Percentiles rank a stretch among this genome's conserved stretches.
Evolutionary conservation across 2,888 invertebrate species (phyloP).

Genomic region (Ophonus ardosiacus): DNA sequence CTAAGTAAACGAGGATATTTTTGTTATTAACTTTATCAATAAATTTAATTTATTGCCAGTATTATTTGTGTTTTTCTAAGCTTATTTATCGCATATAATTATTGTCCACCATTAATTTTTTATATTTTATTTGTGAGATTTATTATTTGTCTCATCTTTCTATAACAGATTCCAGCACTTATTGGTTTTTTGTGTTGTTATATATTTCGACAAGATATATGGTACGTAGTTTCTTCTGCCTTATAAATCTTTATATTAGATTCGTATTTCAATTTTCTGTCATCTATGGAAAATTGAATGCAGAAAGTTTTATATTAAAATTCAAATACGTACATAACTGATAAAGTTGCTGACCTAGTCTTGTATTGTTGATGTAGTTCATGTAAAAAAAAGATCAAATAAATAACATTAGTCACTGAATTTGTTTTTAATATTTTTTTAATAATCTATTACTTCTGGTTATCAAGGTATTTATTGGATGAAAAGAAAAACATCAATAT

Average conservation of each 20-base stretch:
- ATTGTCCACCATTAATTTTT: too few relatives aligned
- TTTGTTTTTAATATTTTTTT: too few relatives aligned
- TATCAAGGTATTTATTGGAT: too few relatives aligned
- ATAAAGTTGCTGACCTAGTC: not conserved
- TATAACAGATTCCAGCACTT: not conserved
- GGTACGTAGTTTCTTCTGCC: not conserved
- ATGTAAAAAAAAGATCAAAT: not conserved
- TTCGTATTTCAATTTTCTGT: constrained; percentile 6
- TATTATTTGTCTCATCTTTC: not conserved
- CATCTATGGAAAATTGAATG: not conserved
- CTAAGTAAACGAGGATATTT: too few relatives aligned
- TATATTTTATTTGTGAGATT: not conserved
- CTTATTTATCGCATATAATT: too few relatives aligned
- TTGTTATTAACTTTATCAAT: too few relatives aligned
- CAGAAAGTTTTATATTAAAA: not conserved
- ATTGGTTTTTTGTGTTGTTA: not conserved
- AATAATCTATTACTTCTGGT: too few relatives aligned
- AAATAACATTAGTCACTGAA: too few relatives aligned
- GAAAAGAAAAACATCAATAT: too few relatives aligned
- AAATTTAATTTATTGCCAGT: too few relatives aligned
- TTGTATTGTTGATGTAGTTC: not conserved
- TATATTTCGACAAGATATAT: not conserved
- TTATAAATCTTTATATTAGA: constrained; percentile 7
- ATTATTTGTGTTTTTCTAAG: too few relatives aligned
- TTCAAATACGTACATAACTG: not conserved